phyloP scores from a whole-genome alignment of 1,140 invertebrate species.

The Drosophila murphyi region DNA sequence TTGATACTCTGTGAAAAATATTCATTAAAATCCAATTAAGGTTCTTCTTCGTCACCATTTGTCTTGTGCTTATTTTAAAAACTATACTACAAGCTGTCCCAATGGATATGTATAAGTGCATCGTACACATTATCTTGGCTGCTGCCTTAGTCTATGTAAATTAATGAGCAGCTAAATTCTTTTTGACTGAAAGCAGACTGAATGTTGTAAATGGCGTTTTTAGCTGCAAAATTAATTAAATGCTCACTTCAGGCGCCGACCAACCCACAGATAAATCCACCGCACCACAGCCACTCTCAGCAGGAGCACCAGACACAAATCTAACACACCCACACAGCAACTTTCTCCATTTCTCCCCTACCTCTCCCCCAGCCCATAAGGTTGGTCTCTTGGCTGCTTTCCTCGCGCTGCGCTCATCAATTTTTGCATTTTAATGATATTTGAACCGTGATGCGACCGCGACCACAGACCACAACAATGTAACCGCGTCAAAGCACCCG shows the following conservation, averaged over 20 bases:
- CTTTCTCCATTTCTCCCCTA: not conserved
- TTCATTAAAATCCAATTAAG: slow-evolving; percentile 9
- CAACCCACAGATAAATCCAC: not conserved
- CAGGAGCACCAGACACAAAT: not conserved
- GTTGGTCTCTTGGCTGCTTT: slow-evolving; percentile 10
- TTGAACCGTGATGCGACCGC: slow-evolving; percentile 63
- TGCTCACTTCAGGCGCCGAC: slow-evolving; percentile 57
- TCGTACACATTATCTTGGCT: not conserved
- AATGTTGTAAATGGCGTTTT: slow-evolving; percentile 76
- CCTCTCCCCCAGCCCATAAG: slow-evolving; percentile 19
- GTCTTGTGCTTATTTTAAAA: slow-evolving; percentile 42
- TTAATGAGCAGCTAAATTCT: slow-evolving; percentile 71
- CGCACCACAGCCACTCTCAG: not conserved
- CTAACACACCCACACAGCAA: slow-evolving; percentile 2
- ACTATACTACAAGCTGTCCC: slow-evolving; percentile 9
- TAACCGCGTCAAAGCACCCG: not conserved
- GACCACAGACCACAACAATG: slow-evolving; percentile 2
- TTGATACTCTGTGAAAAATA: no score
- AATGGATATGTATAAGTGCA: not conserved
- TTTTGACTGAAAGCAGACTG: slow-evolving; percentile 57
- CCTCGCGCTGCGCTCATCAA: slow-evolving; percentile 54
- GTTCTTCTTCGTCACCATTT: slow-evolving; percentile 41
- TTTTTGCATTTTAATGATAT: slow-evolving; percentile 82
- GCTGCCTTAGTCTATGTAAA: slow-evolving; percentile 41
- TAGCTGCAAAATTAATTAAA: slow-evolving; percentile 81